Percentiles rank a stretch among this genome's conserved stretches.
These are phyloP conservation scores for Teleogryllus occipitalis DNA, from an alignment of 1,140 invertebrate genomes.

Conservation along the genomic window DNA sequence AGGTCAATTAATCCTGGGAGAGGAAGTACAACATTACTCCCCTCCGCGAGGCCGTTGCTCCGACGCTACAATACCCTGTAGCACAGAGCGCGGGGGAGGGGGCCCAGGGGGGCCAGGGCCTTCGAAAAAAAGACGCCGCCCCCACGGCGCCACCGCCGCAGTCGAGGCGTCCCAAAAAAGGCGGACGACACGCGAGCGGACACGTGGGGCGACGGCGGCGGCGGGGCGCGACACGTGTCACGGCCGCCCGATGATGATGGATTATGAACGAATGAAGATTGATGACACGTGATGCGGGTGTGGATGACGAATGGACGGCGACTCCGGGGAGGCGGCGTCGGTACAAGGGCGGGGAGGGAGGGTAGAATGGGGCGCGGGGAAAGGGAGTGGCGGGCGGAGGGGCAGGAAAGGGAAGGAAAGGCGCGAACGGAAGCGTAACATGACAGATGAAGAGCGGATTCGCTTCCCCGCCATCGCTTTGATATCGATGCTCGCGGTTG, in stretches of 20 bases:
- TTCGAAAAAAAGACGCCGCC: background rate
- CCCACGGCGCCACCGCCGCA: too few species aligned
- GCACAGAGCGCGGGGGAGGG: too few species aligned
- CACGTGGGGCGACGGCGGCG: background rate
- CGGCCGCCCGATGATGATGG: background rate
- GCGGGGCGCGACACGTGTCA: background rate
- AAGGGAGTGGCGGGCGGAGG: too few species aligned
- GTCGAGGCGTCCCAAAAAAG: background rate
- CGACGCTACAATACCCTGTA: background rate
- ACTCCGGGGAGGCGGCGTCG: background rate
- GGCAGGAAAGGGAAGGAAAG: too few species aligned
- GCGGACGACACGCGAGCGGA: background rate
- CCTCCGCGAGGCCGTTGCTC: background rate
- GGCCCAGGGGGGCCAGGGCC: background rate
- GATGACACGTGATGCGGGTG: background rate
- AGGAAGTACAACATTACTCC: background rate
- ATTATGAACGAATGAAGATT: constrained; percentile 5
- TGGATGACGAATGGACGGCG: background rate
- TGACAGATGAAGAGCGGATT: background rate
- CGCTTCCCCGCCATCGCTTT: background rate
- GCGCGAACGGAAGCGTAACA: background rate
- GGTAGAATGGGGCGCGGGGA: too few species aligned
- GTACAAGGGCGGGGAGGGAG: background rate
- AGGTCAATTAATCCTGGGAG: background rate
- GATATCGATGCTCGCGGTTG: background rate